These are phyloP conservation scores for Isotomurus palustris DNA, from an alignment of 2,888 invertebrate species.

Conservation along the genomic window DNA sequence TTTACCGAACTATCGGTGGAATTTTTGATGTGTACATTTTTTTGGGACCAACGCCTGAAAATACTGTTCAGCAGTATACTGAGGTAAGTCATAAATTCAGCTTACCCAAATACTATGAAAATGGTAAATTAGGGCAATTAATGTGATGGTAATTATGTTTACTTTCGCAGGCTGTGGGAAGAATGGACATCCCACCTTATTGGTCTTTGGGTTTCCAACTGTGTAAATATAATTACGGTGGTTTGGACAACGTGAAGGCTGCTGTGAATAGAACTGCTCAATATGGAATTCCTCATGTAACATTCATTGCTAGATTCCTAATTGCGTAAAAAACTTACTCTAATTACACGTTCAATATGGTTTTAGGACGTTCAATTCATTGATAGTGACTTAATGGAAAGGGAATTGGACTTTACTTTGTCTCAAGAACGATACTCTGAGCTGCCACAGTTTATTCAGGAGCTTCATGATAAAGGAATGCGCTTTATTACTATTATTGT, in stretches of 20 bases:
- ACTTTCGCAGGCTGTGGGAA: conserved; percentile 56
- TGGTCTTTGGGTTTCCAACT: conserved; percentile 83
- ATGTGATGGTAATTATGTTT: neutral
- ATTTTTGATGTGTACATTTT: conserved; percentile 73
- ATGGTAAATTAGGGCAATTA: neutral
- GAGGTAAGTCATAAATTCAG: conserved; percentile 49
- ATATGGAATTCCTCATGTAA: conserved; percentile 64
- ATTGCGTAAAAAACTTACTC: neutral
- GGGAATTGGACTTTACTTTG: conserved; percentile 72
- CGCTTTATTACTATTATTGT: conserved; percentile 36
- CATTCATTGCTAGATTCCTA: neutral
- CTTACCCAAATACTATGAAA: neutral
- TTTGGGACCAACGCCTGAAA: conserved; percentile 67
- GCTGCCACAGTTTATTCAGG: conserved; percentile 63
- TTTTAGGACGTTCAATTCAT: conserved; percentile 24
- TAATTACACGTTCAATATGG: neutral
- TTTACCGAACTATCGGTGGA: conserved; percentile 76
- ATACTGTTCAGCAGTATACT: conserved; percentile 64
- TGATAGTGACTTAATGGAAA: conserved; percentile 66
- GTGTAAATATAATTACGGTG: conserved; percentile 65
- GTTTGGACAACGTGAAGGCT: conserved; percentile 59
- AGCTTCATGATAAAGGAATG: conserved; percentile 58
- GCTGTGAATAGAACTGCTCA: conserved; percentile 65
- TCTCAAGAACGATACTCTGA: conserved; percentile 59
- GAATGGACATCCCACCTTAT: conserved; percentile 76